Conservation (phyloP, 2,888 invertebrate genomes). For the Capitulum mitella region DNA sequence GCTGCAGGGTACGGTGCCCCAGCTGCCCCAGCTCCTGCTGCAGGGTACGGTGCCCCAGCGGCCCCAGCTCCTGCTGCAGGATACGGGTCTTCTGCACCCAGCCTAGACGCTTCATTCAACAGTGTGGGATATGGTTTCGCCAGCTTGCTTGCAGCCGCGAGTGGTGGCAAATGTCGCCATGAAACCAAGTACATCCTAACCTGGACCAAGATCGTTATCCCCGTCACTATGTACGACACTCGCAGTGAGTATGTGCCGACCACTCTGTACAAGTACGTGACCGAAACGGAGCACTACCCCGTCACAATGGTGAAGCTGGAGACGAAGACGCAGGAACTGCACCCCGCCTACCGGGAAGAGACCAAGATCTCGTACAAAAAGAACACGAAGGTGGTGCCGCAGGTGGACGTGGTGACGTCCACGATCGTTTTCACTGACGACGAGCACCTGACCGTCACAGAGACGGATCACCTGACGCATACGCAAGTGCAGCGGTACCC, state of each 20-base stretch:
- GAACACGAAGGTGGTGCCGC: background rate
- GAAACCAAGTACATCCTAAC: background rate
- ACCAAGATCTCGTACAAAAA: constrained; percentile 1
- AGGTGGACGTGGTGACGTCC: background rate
- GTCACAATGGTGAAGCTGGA: background rate
- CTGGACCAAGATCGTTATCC: background rate
- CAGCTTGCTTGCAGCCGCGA: background rate
- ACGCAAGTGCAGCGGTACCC: background rate
- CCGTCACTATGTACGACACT: background rate
- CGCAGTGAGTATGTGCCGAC: background rate
- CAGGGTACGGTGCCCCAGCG: no score
- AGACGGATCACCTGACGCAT: background rate
- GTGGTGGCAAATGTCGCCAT: background rate
- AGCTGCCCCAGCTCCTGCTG: no score
- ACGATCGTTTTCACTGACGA: background rate
- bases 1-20: no score
- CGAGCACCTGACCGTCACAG: constrained; percentile 12
- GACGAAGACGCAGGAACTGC: background rate
- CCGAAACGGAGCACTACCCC: background rate
- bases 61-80: no score
- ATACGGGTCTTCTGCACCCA: no score
- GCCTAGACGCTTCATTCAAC: no score
- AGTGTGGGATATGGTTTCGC: no score
- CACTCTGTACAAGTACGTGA: background rate
- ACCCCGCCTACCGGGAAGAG: background rate